Evolutionary conservation across 2,113 vertebrate genomes (phyloP), one percentile per base, ranked within the genome.

Genomic region (Epinephelus cyanopodus): DNA sequence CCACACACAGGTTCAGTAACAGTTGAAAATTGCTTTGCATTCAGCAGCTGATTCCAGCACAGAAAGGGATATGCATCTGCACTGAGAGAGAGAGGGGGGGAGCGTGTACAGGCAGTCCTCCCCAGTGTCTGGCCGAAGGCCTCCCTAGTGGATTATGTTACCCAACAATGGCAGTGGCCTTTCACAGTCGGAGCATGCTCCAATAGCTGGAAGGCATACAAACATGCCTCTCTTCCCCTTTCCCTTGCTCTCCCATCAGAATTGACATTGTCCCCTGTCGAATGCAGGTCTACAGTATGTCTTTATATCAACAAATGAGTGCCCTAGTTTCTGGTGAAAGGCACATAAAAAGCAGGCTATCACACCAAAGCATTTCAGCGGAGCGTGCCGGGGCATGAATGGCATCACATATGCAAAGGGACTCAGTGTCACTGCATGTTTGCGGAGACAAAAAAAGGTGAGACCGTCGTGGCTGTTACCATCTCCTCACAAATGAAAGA

Each of bases 131-230:
- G 84, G 90, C 90, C 56, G 70, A 85, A 91, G 79, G 87, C 91
- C 90, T 91, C 92, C 90, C 87, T 81, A 86, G 88, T 91, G 89
- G 91, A 94, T 94, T 91, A 87, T 89, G 92, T 93, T 92, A 89
- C 91, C 87, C 82, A 92, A 92, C 93, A 89, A 89, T 92, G 77
- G 91, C 86, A 78, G 66, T 83, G 86, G 87, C 90, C 90, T 94
- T 94, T 93, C 83, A 84, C 85, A 92, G 90, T 89, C 83, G 42
- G 87, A 89, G 84, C 84, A 86, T 86, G 90, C 90, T 91, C 79
- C 74, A 75, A 63, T 82, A 84, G 85, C 93, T 91, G 84, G 81
- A 85, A 88, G 90, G 86, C 83, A 87, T 64, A 93, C 88, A 93
- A 87, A 91, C 89, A 91, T 69, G 77, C 47, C 86, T 84, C 64